Percentiles rank a stretch among this genome's conserved stretches.
Conservation (phyloP, 2,888 invertebrate genomes). For the Lamellibrachia columna region DNA sequence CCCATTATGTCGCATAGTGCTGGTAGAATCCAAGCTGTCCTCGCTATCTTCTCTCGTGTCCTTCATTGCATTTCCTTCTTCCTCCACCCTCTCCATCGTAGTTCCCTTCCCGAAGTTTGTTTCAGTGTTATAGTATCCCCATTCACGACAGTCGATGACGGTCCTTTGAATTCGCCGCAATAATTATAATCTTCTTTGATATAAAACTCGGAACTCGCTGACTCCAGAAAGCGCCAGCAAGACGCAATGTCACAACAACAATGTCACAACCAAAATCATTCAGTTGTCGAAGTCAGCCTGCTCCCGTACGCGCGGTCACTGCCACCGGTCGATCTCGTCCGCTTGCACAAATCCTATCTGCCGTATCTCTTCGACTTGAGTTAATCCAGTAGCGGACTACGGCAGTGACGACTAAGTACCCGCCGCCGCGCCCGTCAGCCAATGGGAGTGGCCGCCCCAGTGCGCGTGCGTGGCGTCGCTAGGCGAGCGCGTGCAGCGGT, state of each 20-base stretch:
- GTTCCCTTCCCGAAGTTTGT: background rate
- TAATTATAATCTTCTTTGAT: background rate
- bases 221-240: background rate
- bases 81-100: background rate
- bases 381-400: background rate
- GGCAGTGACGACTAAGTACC: background rate
- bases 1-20: background rate
- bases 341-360: slow-evolving; percentile 4
- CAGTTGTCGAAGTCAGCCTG: background rate
- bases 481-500: background rate
- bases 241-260: background rate
- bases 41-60: background rate
- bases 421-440: background rate
- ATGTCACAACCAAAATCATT: background rate
- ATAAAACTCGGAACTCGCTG: background rate
- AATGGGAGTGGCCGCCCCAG: background rate
- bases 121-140: background rate
- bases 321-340: background rate
- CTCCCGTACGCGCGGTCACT: background rate
- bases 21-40: background rate
- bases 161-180: background rate
- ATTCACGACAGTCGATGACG: background rate
- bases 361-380: background rate
- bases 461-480: background rate
- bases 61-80: background rate